A percentile compares a stretch with the other conserved stretches of the same genome.
These are phyloP conservation scores for Philypnodon macrostomus DNA, from an alignment of 2,797 vertebrate genomes.

Conservation along the genomic window DNA sequence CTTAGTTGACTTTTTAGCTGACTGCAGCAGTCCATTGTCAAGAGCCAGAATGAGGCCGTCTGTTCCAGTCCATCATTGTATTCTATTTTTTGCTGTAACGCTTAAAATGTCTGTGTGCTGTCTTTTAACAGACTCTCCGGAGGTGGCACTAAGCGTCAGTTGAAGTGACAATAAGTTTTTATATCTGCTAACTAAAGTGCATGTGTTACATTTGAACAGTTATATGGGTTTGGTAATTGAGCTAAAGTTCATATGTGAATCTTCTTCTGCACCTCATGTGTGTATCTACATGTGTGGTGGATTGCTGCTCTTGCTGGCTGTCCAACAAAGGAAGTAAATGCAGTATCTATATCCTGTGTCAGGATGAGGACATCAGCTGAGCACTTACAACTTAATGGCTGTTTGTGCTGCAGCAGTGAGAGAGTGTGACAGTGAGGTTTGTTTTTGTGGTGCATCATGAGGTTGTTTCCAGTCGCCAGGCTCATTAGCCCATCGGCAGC, in stretches of 20 bases:
- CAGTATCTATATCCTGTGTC: neutral
- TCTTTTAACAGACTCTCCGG: slow-evolving; percentile 32
- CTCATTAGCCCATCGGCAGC: slow-evolving; percentile 68
- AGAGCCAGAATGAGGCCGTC: slow-evolving; percentile 55
- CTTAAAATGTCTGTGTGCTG: slow-evolving; percentile 23
- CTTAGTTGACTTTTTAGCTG: slow-evolving; percentile 60
- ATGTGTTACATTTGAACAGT: no score
- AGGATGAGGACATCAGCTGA: slow-evolving; percentile 18
- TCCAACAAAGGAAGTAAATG: neutral
- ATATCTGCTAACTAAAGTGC: slow-evolving; percentile 12
- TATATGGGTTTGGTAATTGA: no score
- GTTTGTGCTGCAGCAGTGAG: slow-evolving; percentile 19
- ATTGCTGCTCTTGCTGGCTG: neutral
- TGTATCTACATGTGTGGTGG: neutral
- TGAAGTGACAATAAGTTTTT: neutral
- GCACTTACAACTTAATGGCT: slow-evolving; percentile 18
- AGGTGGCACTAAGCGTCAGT: slow-evolving; percentile 21
- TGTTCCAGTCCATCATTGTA: slow-evolving; percentile 50
- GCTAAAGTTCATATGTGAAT: no score
- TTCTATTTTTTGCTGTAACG: slow-evolving; percentile 14
- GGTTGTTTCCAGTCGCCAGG: slow-evolving; percentile 69
- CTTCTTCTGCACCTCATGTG: neutral
- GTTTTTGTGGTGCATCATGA: slow-evolving; percentile 58
- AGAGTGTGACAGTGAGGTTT: slow-evolving; percentile 33
- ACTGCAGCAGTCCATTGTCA: slow-evolving; percentile 56